Evolutionary conservation across 2,797 vertebrate genomes (phyloP), one percentile per base, ranked within the genome.

Genomic region (Percopsis omiscomaycus): DNA sequence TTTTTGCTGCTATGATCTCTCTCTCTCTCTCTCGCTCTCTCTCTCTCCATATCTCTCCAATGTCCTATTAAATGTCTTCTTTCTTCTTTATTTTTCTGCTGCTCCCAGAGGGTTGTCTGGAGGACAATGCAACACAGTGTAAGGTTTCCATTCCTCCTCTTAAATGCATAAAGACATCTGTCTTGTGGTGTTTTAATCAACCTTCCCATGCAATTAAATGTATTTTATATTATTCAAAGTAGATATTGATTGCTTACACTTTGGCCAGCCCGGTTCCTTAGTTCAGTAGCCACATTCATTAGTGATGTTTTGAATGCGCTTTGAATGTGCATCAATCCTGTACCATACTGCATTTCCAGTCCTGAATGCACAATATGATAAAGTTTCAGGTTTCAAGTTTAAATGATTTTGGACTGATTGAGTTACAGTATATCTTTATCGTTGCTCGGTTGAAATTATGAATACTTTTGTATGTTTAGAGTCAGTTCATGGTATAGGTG

Each of bases 81-180:
- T 87, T 94, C 91, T 92, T 90, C 79, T 88, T 89, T 93, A 91
- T 94, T 93, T 91, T 86, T 85, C 88, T 92, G 86, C 92, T 93
- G 94, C 94, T 94, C 93, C 93, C 94, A 99, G 96, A 98, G 96
- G 96, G 95, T 90, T 92, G 94, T 99, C 89, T 99, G 97, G 97
- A 96, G 92, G 94, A 96, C 95, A 92, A 98, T 98, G 96, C 97
- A 98, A 92, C 92, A 96, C 85, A 95, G 95, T 85, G 96, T 99
- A 99, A 99, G 96, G 89, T 86, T 69, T 91, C 84, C 91, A 89
- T 93, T 91, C 86, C 91, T 94, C 78, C 90, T 86, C 88, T 89
- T 91, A 79, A 85, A 67, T 75, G 79, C 70, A 79, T 73, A 61
- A 46, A 67, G 13, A 82, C 91, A 86, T 94, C 88, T 89, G 88